Conservation (phyloP, 2,888 invertebrate species). For the Diaprepes abbreviatus region DNA sequence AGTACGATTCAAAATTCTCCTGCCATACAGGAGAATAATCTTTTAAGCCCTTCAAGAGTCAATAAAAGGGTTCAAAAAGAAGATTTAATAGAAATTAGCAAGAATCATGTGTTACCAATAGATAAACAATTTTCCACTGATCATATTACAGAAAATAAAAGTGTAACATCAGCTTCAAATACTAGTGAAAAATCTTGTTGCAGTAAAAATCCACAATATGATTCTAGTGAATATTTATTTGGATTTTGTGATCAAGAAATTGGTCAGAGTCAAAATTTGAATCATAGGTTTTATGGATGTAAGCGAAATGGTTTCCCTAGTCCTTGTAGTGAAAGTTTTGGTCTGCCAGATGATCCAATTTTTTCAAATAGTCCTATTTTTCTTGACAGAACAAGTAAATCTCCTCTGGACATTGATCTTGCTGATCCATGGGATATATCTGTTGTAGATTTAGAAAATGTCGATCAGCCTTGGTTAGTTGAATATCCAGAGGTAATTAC, state of each 20-base stretch:
- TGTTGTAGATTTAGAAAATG: constrained; percentile 46
- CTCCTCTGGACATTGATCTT: constrained; percentile 49
- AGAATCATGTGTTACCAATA: neutral
- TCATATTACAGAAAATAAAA: neutral
- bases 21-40: neutral
- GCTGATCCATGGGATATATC: constrained; percentile 53
- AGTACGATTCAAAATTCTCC: neutral
- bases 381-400: constrained; percentile 23
- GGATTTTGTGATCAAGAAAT: constrained; percentile 13
- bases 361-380: constrained; percentile 50
- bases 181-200: neutral
- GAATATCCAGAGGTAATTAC: constrained; percentile 38
- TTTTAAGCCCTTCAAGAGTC: neutral
- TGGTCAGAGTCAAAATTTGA: neutral
- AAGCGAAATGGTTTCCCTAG: constrained; percentile 10
- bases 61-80: constrained; percentile 10
- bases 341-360: constrained; percentile 60
- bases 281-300: constrained; percentile 31
- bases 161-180: neutral
- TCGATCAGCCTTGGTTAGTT: constrained; percentile 51
- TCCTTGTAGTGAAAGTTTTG: constrained; percentile 58
- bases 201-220: neutral
- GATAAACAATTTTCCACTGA: neutral
- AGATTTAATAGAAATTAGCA: neutral
- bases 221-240: constrained; percentile 22